Evolutionary conservation across 1,140 invertebrate genomes (phyloP), one percentile per base, ranked within the genome.

Genomic region (Brachionus angularis): DNA sequence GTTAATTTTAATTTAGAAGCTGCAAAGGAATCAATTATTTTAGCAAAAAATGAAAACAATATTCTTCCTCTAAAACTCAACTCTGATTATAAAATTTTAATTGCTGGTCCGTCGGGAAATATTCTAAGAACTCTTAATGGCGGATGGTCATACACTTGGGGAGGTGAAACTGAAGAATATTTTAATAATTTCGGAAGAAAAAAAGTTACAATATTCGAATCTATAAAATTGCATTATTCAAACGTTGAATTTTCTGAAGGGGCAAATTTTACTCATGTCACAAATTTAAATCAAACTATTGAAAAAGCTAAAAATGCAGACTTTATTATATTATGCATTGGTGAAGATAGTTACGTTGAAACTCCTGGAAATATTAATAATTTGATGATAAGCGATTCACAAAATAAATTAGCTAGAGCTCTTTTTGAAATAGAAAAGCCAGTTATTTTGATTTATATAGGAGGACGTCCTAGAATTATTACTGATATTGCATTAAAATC

Each of bases 111-210:
- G 27, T 42, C 55, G 10, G 34, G 34, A 5, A 27, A 61, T 61
- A 23, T 61, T 27, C 4, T 61, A 25, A 61, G 34, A 42, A 21
- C 31, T 3, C 34, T 61, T 1, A 61, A 61, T 61, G 55, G 55
- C 27, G 55, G 55, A 16, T 61, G 55, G 55, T 61, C 55, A 3
- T 61, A 61, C 27, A 42, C 39, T 25, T 61, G 55, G 55, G 34
- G 44, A 61, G 55, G 55, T 23, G n/a, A 44, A 42, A 36, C 25
- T 7, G 34, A 61, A 61, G n/a, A 39, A 39, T 1, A 42, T 27
- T 61, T 42, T 31, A 23, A 10, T 5, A 42, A 25, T 0, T 42
- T 42, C 44, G 34, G 34, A 5, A 25, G 5, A 23, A 61, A 44
- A 42, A 61, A 23, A 25, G 18, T 25, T 5, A 39, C 18, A 3